Conservation (phyloP, 2,113 vertebrate genomes). For the Coreoperca whiteheadi region DNA sequence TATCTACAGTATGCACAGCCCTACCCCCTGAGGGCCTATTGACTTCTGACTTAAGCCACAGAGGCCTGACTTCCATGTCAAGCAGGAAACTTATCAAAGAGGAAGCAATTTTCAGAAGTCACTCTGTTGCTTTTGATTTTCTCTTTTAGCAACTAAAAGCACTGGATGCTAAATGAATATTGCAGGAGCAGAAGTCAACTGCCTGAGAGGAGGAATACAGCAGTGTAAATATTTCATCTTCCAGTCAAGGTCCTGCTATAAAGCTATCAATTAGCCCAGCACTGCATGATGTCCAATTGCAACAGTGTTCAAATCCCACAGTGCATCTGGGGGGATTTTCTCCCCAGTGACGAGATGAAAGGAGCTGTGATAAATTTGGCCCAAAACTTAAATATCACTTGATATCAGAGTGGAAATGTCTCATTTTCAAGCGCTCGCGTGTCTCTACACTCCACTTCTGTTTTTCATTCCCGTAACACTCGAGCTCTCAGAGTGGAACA, state of each 20-base stretch:
- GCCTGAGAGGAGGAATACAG: constrained; percentile 63
- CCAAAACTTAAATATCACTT: constrained; percentile 31
- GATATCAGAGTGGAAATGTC: constrained; percentile 41
- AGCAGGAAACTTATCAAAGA: constrained; percentile 35
- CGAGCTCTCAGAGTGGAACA: background rate
- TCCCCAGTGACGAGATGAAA: constrained; percentile 42
- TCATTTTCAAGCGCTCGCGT: constrained; percentile 26
- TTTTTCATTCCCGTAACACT: constrained; percentile 21
- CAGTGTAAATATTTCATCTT: constrained; percentile 78
- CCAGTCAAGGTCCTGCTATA: constrained; percentile 62
- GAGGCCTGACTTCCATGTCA: constrained; percentile 26
- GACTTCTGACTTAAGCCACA: constrained; percentile 48
- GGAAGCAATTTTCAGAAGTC: constrained; percentile 51
- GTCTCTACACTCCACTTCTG: background rate
- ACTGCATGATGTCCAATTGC: constrained; percentile 31
- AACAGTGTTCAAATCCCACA: constrained; percentile 18
- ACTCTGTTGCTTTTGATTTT: constrained; percentile 49
- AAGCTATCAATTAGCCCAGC: constrained; percentile 65
- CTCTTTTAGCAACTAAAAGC: constrained; percentile 59
- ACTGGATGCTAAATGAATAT: constrained; percentile 67
- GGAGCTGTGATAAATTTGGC: constrained; percentile 29
- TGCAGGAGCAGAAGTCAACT: constrained; percentile 70
- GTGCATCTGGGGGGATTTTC: constrained; percentile 8
- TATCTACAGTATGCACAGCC: constrained; percentile 20
- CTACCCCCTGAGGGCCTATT: constrained; percentile 24